Evolutionary conservation across 1,140 invertebrate species (phyloP), one percentile per base, ranked within the genome.

Genomic region (Dinoponera quadriceps): DNA sequence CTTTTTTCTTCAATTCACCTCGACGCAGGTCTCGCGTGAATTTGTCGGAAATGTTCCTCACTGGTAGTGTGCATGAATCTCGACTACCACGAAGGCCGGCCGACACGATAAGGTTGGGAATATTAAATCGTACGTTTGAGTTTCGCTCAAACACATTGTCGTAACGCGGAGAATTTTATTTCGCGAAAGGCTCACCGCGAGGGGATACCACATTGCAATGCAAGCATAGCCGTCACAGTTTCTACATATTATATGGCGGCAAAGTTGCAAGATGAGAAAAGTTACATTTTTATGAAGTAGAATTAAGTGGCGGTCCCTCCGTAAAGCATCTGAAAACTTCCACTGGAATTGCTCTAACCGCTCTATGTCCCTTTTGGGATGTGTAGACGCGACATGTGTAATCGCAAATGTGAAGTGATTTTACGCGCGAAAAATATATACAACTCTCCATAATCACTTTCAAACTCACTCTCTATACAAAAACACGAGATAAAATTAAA

Each of bases 61-160:
- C 33, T 9, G 0, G 49, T 22, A 18, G 14, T 22, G 0, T 18
- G 18, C 62, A 22, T 59, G 33, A 78, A 57, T 78, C 25, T 44
- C 51, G 63, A 78, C 65, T 78, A 44, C 14, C 18, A 7, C 20
- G 55, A 65, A 49, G 25, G 11, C 16, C 48, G 48, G 48, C 22
- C 49, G 63, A 68, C 63, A 33, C 63, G 33, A 25, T 27, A n/a
- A 25, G 25, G 44, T 57, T 14, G 18, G 14, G 14, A 78, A 69
- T 71, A 80, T 66, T 80, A 71, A 80, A 71, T 78, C 75, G 22
- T 59, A 80, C n/a, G 49, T 80, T 80, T 59, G 75, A 57, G 22
- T 59, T 80, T 80, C 69, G 69, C 38, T 57, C 54, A 69, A 71
- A 59, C 63, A 59, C 14, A 27, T 71, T 69, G 54, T 80, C 69